A percentile compares a stretch with the other conserved stretches of the same genome.
phyloP scores from a whole-genome alignment of 2,113 vertebrate genomes.

The Morone saxatilis region DNA sequence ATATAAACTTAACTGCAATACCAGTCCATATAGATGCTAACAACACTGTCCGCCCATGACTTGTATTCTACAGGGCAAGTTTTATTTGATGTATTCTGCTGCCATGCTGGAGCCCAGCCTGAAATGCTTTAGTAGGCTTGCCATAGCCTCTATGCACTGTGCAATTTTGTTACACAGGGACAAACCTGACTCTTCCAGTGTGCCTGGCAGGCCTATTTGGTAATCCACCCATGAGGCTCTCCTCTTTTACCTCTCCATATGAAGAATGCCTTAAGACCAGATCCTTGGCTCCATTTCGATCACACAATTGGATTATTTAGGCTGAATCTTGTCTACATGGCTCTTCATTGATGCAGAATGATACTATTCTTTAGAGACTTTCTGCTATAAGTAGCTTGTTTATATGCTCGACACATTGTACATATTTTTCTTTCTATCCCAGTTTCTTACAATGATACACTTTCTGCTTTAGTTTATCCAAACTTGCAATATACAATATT shows the following conservation, averaged over 20 bases:
- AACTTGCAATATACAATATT: neutral
- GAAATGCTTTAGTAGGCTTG: neutral
- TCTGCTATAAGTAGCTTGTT: conserved; percentile 12
- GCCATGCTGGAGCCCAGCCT: neutral
- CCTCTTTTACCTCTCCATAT: neutral
- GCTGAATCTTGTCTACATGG: neutral
- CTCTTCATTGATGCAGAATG: conserved; percentile 8
- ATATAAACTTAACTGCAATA: neutral
- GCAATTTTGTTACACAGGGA: neutral
- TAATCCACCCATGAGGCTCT: conserved; percentile 12
- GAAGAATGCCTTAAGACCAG: neutral
- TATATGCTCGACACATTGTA: conserved; percentile 9
- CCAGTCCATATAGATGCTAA: neutral
- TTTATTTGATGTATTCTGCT: neutral
- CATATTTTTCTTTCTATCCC: conserved; percentile 11
- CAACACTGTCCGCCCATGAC: neutral
- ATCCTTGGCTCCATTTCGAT: neutral
- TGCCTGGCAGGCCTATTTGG: neutral
- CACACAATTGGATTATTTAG: conserved; percentile 3
- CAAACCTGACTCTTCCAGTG: neutral
- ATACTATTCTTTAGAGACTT: conserved; percentile 11
- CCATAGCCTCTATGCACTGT: neutral
- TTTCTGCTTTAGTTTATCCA: conserved; percentile 12
- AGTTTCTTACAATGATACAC: neutral
- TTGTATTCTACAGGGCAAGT: neutral